Evolutionary conservation across 2,113 vertebrate species (phyloP), one percentile per base, ranked within the genome.

Genomic region (Leuciscus idus): DNA sequence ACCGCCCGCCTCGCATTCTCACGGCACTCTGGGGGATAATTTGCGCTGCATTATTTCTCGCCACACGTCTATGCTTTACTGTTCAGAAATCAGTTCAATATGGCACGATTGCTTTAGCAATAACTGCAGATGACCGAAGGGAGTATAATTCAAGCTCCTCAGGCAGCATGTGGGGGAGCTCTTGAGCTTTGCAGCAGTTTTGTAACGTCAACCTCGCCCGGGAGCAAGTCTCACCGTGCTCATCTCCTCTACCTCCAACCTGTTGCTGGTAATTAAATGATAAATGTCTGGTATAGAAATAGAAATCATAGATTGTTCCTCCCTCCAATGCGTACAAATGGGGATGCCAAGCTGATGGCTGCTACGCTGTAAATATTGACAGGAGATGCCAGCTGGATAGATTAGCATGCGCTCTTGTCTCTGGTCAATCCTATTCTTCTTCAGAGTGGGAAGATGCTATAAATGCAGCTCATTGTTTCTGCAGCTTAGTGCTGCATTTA

Each of bases 401-500:
- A 93, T 94, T 92, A 92, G 86, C 86, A 81, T 86, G 87, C 87
- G 59, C 89, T 91, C 89, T 78, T 91, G 91, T 91, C 92, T 86
- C 85, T 90, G 90, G 91, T 94, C 92, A 93, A 89, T 92, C 43
- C 87, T 87, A 78, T 92, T 90, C 77, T 87, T 90, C 86, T 87
- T 92, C 85, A 91, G 86, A 78, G 81, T 83, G 59, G 90, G 84
- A 87, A 89, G 85, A 88, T 77, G 85, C 89, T 89, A 80, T 91
- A 92, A 94, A 93, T 85, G 85, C 91, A 84, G 81, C 92, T 88
- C 89, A 89, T 91, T 94, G 92, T 93, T 93, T 84, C 90, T 46
- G 74, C 61, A 74, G 89, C 89, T 92, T 90, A 90, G 92, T 91
- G 93, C 90, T 90, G 88, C 91, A 87, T 89, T 91, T 91, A 90